These are phyloP conservation scores for Lordiphosa clarofinis DNA, from an alignment of 1,140 invertebrate species.

Conservation along the genomic window DNA sequence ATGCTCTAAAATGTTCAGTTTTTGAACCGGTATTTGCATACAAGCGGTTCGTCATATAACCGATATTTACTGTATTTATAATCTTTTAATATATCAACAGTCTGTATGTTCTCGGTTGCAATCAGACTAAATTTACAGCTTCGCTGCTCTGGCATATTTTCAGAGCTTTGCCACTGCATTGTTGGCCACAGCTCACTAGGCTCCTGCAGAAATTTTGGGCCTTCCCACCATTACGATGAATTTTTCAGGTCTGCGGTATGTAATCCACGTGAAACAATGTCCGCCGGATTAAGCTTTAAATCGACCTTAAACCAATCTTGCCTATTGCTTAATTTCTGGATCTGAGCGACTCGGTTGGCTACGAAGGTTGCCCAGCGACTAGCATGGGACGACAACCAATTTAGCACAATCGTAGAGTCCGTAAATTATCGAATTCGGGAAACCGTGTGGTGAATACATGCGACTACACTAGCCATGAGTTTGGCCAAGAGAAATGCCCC, in stretches of 20 bases:
- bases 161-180: conserved; percentile 3
- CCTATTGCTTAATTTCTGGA: conserved; percentile 5
- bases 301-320: conserved; percentile 5
- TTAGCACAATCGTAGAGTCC: conserved; percentile 47
- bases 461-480: background rate
- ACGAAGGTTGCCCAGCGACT: conserved; percentile 11
- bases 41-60: too few species aligned
- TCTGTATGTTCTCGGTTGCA: background rate
- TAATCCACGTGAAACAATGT: conserved; percentile 4
- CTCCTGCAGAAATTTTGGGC: conserved; percentile 6
- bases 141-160: conserved; percentile 1
- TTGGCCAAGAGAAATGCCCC: background rate
- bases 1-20: too few species aligned
- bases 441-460: too few species aligned
- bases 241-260: conserved; percentile 4
- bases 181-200: background rate
- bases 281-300: conserved; percentile 11
- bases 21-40: too few species aligned
- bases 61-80: too few species aligned
- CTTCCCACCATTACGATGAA: conserved; percentile 13
- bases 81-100: background rate
- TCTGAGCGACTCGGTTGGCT: conserved; percentile 5
- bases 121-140: conserved; percentile 7
- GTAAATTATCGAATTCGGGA: conserved; percentile 5
- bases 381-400: conserved; percentile 43